phyloP scores from a whole-genome alignment of 1,140 invertebrate species.

The Drosophila littoralis region DNA sequence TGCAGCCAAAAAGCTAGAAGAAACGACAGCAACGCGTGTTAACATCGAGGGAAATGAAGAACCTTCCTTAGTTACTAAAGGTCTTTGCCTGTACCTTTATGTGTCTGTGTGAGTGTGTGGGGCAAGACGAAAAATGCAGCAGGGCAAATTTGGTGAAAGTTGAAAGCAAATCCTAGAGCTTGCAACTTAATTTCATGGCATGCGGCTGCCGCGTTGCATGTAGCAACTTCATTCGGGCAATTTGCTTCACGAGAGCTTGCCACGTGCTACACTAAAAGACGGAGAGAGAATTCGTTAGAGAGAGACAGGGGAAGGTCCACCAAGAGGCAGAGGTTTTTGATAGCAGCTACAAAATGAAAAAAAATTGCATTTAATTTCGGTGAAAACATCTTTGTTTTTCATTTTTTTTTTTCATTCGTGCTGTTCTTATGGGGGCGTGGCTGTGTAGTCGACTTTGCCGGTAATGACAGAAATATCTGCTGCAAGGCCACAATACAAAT shows the following conservation, averaged over 20 bases:
- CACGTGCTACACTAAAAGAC: conserved; percentile 49
- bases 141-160: conserved; percentile 71
- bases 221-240: conserved; percentile 76
- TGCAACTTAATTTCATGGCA: conserved; percentile 81
- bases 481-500: conserved; percentile 73
- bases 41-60: conserved; percentile 58
- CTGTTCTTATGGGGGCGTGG: conserved; percentile 13
- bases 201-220: conserved; percentile 56
- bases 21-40: conserved; percentile 70
- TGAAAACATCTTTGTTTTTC: conserved; percentile 47
- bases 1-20: conserved; percentile 63
- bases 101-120: conserved; percentile 25
- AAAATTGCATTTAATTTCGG: conserved; percentile 78
- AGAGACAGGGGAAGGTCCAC: not conserved
- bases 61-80: conserved; percentile 49
- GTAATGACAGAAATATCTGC: conserved; percentile 78
- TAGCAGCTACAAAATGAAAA: conserved; percentile 65
- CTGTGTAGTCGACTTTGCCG: conserved; percentile 34
- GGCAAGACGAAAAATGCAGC: conserved; percentile 30
- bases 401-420: conserved; percentile 8
- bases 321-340: conserved; percentile 55
- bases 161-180: conserved; percentile 78
- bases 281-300: not conserved
- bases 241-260: conserved; percentile 70
- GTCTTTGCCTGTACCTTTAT: conserved; percentile 2